Evolutionary conservation across 2,888 invertebrate species (phyloP), one percentile per base, ranked within the genome.

Genomic region (Sarcophaga variegata): DNA sequence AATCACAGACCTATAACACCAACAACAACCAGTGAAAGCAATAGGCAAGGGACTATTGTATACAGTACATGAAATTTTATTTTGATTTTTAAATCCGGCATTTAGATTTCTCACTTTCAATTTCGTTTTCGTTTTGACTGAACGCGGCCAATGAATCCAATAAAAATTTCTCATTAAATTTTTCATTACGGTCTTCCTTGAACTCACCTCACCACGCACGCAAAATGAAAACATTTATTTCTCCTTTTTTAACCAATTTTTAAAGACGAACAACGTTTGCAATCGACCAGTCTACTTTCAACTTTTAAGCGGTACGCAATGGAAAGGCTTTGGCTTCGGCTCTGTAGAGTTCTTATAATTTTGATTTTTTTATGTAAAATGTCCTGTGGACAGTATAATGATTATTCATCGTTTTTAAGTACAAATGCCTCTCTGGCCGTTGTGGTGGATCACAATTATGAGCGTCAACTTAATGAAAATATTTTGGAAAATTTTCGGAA

Each of bases 381-480:
- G 22, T 88, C 89, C 10, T 79, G 90, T 89, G 27, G 89, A 70
- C 89, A 88, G 75, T 90, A 88, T 77, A 93, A 96, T 92, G 96
- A 95, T 89, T 96, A 96, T 93, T 96, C 97, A 3, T 96, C 96
- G 0, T 93, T 96, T 88, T 94, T 96, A 2, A 96, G 95, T 12
- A 95, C 96, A 17, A 97, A 97, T 92, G 96, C 96, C 8, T 96
- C 96, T 1, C 94, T 97, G 91, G 97, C 96, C 25, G 94, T 97
- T 86, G 95, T 97, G 11, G 93, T 97, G 85, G 97, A 97, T 91
- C 95, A 95, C 78, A 95, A 95, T 88, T 96, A 95, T 90, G 94
- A 96, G 89, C 94, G 94, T 27, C 95, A 95, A 62, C 94, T 95
- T 87, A 95, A 96, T 89, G 95, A 95, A 82, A 91, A 94, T 25